These are phyloP conservation scores for Rhinogobio ventralis DNA, from an alignment of 2,797 vertebrate species.

Conservation along the genomic window DNA sequence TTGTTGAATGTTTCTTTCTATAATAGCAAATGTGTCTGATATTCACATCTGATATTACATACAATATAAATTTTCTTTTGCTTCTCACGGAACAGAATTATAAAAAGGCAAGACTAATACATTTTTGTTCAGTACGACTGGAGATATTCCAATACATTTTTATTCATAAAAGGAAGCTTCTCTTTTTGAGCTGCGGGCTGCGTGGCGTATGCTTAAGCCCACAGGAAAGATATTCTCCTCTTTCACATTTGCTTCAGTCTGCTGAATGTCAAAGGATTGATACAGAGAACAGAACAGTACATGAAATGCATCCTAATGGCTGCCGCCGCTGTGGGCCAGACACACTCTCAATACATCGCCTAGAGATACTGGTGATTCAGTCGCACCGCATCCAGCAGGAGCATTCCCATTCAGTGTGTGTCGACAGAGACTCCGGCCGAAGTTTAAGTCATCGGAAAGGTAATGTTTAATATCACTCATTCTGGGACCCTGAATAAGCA, in stretches of 20 bases:
- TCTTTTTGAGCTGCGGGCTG: constrained; percentile 58
- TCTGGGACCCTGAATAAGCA: constrained; percentile 37
- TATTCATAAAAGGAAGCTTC: constrained; percentile 44
- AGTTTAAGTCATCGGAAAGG: constrained; percentile 36
- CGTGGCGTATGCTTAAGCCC: constrained; percentile 53
- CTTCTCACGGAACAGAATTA: constrained; percentile 19
- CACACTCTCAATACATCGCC: constrained; percentile 61
- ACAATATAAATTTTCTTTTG: background rate
- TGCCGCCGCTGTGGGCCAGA: constrained; percentile 54
- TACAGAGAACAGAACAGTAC: constrained; percentile 60
- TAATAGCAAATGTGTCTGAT: background rate
- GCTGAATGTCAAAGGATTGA: constrained; percentile 73
- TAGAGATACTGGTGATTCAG: constrained; percentile 25
- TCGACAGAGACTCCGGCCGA: constrained; percentile 19
- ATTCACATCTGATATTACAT: background rate
- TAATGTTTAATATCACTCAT: constrained; percentile 50
- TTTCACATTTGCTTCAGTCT: constrained; percentile 67
- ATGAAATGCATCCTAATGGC: constrained; percentile 68
- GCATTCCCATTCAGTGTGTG: constrained; percentile 29
- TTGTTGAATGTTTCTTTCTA: constrained; percentile 2
- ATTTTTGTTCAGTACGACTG: background rate
- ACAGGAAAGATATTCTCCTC: constrained; percentile 65
- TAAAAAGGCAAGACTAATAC: constrained; percentile 15
- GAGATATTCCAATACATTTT: constrained; percentile 43
- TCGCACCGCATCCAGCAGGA: constrained; percentile 18